Evolutionary conservation across 1,140 invertebrate genomes (phyloP).

Genomic region (Sinonovacula constricta): DNA sequence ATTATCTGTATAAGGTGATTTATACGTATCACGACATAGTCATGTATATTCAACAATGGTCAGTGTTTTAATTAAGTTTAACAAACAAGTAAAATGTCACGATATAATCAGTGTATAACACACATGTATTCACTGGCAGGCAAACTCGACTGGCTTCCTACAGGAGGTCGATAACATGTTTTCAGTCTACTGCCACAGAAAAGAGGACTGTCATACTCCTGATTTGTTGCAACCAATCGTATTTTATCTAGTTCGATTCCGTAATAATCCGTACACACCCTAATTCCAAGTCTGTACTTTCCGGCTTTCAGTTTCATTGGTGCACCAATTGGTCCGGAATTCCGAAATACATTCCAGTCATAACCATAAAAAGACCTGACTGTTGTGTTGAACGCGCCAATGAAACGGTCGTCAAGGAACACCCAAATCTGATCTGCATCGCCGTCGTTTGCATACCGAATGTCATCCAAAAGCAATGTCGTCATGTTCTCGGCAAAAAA

Average conservation of each 20-base stretch:
- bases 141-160: too few species aligned
- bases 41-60: too few species aligned
- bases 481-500: too few species aligned
- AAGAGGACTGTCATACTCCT: not conserved
- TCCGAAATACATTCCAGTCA: conserved; percentile 16
- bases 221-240: not conserved
- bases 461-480: not conserved
- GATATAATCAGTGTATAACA: too few species aligned
- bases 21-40: too few species aligned
- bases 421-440: not conserved
- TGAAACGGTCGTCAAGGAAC: not conserved
- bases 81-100: too few species aligned
- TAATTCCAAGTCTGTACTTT: not conserved
- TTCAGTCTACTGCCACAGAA: too few species aligned
- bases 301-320: not conserved
- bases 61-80: too few species aligned
- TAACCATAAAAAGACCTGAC: not conserved
- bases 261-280: conserved; percentile 1
- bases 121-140: too few species aligned
- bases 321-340: conserved; percentile 14
- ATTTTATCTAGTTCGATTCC: conserved; percentile 20
- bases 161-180: too few species aligned
- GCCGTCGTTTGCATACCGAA: conserved; percentile 26
- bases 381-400: not conserved
- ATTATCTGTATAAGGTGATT: too few species aligned